These are phyloP conservation scores for Chascanopsetta lugubris DNA, from an alignment of 2,113 vertebrate genomes.

Conservation along the genomic window DNA sequence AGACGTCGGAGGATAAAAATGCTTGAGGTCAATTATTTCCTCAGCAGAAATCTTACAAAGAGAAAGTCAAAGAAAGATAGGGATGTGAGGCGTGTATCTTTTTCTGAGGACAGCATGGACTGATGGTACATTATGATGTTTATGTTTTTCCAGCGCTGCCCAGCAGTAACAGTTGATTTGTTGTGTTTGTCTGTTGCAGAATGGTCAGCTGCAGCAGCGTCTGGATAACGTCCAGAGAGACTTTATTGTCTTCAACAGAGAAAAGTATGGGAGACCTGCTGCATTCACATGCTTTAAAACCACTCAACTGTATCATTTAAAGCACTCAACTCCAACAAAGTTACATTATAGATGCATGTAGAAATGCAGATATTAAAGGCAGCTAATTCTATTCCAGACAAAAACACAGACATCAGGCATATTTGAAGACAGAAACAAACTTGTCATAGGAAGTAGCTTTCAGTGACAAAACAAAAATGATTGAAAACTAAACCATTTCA, in stretches of 20 bases:
- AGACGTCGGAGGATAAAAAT: conserved; percentile 13
- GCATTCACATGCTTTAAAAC: neutral
- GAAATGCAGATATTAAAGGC: too few species aligned
- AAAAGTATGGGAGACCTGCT: conserved; percentile 85
- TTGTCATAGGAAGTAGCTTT: too few species aligned
- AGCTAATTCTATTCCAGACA: too few species aligned
- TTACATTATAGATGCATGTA: too few species aligned
- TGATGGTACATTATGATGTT: neutral
- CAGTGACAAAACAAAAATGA: too few species aligned
- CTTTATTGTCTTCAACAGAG: conserved; percentile 98
- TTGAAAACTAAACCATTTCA: too few species aligned
- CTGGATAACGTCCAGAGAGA: conserved; percentile 92
- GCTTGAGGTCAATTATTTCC: neutral
- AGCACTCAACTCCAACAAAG: too few species aligned
- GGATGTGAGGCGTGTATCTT: too few species aligned
- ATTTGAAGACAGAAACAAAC: too few species aligned
- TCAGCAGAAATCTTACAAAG: too few species aligned
- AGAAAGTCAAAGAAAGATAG: too few species aligned
- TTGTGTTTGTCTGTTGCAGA: conserved; percentile 74
- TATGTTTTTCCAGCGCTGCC: neutral
- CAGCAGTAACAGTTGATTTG: conserved; percentile 1
- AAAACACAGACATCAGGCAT: too few species aligned
- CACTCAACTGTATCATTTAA: neutral
- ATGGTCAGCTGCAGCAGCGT: conserved; percentile 88
- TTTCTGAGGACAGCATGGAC: neutral